Base-by-base conservation (phyloP, 2,797 vertebrate genomes). In the Sparus aurata region DNA sequence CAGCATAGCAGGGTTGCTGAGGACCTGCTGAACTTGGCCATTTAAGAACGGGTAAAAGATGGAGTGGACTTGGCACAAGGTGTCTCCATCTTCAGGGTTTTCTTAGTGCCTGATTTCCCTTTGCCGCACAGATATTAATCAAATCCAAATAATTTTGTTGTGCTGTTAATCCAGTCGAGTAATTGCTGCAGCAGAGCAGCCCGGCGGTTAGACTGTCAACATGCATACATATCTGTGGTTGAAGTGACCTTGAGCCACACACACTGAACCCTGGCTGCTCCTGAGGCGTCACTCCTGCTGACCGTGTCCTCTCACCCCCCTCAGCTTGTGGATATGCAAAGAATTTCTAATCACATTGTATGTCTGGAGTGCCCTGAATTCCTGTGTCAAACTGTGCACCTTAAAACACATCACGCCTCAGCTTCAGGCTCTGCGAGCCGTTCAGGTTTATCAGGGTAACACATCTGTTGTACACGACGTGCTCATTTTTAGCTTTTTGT, bases 191-290 rank as follows among this genome's bases (percentile, higher is more conserved):
- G 76, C 73, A 61, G 69, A 77, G 75, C 76, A 85, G 82, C 75
- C 82, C 75, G 59, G 67, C 87, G 86, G 69, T 85, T 69, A 84
- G 53, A 57, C 50, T 87, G 91, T 88, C 89, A 87, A 15, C 76
- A 84, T 84, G 87, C 82, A 82, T 87, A 69, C 71, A 79, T 79
- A 70, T 85, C 69, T 73, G 54, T 67, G 73, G 71, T 67, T 86
- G 80, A 87, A 81, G 80, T 90, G 90, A 93, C 92, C 93, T 93
- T 92, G 90, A 92, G 88, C 87, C 54, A 85, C 73, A 75, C 73
- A 75, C 70, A 73, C 65, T 87, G 87, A 90, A 86, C 89, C 83
- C 89, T 66, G 52, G 65, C 81, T 85, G 82, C 85, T 90, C 88
- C 77, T 27, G 68, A 82, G 85, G 89, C 79, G 17, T 90, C 85